Percentiles rank a stretch among this genome's conserved stretches.
Evolutionary conservation across 2,888 invertebrate species (phyloP).

Genomic region (Synanthedon tipuliformis): DNA sequence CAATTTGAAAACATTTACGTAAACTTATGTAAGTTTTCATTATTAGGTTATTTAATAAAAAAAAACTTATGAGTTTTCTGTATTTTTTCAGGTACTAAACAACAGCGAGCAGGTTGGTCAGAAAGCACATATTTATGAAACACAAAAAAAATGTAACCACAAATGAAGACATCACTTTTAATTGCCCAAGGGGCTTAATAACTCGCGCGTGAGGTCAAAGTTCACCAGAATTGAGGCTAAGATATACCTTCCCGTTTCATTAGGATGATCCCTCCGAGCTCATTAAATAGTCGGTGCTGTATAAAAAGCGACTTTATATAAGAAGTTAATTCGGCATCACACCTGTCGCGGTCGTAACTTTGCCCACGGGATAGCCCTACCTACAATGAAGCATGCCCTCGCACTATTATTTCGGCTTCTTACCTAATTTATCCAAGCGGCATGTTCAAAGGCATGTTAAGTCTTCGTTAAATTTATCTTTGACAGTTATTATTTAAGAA

Average conservation of each 20-base stretch:
- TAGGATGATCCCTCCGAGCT: conserved; percentile 49
- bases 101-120: conserved; percentile 33
- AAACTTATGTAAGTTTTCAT: too few relatives aligned
- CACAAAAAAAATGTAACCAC: neutral
- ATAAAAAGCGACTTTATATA: conserved; percentile 63
- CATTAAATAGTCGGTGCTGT: conserved; percentile 57
- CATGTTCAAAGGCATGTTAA: conserved; percentile 54
- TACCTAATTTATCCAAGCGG: conserved; percentile 46
- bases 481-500: conserved; percentile 33
- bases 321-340: conserved; percentile 66
- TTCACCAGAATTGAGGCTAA: conserved; percentile 32
- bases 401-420: conserved; percentile 46
- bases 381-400: conserved; percentile 57
- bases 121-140: neutral
- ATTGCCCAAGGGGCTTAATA: conserved; percentile 46
- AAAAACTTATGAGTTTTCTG: too few relatives aligned
- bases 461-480: conserved; percentile 53
- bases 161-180: conserved; percentile 26
- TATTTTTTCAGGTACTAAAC: too few relatives aligned
- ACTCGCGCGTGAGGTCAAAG: conserved; percentile 25
- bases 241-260: conserved; percentile 46
- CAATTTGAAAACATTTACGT: too few relatives aligned
- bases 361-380: conserved; percentile 53
- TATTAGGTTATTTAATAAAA: neutral
- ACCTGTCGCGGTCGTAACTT: conserved; percentile 68